Conservation (phyloP, 2,888 invertebrate genomes). For the Thelaira solivaga region DNA sequence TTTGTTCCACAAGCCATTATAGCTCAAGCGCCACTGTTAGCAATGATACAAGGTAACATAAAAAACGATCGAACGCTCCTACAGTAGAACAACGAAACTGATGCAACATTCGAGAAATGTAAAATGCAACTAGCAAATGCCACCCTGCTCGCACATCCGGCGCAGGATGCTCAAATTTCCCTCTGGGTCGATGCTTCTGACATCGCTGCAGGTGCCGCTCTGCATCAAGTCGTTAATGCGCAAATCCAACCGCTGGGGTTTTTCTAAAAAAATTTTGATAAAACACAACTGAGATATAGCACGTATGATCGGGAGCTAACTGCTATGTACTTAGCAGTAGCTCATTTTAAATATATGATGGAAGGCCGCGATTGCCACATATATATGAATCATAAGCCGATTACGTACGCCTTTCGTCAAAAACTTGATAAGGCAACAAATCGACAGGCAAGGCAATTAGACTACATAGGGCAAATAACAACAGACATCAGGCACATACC, state of each 20-base stretch:
- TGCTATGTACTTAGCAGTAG: conserved; percentile 27
- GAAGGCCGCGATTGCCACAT: conserved; percentile 41
- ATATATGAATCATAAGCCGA: conserved; percentile 38
- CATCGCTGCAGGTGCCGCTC: not conserved
- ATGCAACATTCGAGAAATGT: conserved; percentile 29
- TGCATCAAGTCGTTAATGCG: conserved; percentile 20
- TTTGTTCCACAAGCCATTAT: conserved; percentile 30
- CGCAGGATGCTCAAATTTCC: conserved; percentile 2
- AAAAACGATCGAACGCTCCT: conserved; percentile 34
- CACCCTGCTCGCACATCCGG: conserved; percentile 10
- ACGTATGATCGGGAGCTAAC: conserved; percentile 54
- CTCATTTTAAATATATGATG: conserved; percentile 50
- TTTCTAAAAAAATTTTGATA: conserved; percentile 32
- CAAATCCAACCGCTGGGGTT: conserved; percentile 15
- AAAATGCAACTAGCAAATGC: conserved; percentile 6
- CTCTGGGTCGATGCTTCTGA: conserved; percentile 47
- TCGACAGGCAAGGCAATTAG: conserved; percentile 35
- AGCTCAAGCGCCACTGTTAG: conserved; percentile 26
- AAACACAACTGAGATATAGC: conserved; percentile 37
- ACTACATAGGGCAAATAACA: conserved; percentile 21
- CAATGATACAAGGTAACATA: conserved; percentile 27
- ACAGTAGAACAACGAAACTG: conserved; percentile 6
- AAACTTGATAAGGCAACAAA: conserved; percentile 26
- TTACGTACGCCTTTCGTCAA: conserved; percentile 27
- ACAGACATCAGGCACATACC: conserved; percentile 13